Conservation (phyloP, 2,888 invertebrate genomes). For the Dryomyza anilis region DNA sequence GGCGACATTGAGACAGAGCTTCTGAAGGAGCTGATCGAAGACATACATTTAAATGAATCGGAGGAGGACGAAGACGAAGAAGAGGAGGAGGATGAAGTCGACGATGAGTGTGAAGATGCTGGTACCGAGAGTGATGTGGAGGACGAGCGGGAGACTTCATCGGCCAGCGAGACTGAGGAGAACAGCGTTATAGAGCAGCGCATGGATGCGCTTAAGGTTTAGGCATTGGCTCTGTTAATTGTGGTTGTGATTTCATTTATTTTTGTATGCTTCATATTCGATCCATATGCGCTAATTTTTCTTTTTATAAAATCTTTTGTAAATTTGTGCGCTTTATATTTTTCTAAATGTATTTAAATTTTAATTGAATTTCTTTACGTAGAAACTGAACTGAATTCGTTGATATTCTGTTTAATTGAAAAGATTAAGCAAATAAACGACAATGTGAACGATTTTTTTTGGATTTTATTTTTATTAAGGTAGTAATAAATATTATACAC, state of each 20-base stretch:
- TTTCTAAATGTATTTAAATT: not conserved
- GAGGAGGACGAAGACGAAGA: conserved; percentile 36
- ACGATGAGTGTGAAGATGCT: conserved; percentile 36
- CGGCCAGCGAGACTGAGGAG: conserved; percentile 49
- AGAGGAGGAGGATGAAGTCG: conserved; percentile 38
- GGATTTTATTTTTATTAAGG: conserved; percentile 15
- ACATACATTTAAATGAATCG: conserved; percentile 46
- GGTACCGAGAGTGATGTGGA: conserved; percentile 34
- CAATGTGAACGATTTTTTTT: not conserved
- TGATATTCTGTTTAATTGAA: not conserved
- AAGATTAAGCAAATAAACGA: not conserved
- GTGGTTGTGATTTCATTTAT: conserved; percentile 7
- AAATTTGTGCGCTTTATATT: not conserved
- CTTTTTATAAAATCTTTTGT: too few relatives aligned
- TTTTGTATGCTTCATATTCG: not conserved
- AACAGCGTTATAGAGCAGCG: conserved; percentile 53
- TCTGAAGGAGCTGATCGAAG: conserved; percentile 53
- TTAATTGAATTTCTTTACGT: not conserved
- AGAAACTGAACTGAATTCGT: too few relatives aligned
- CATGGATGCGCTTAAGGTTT: conserved; percentile 32
- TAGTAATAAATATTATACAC: conserved; percentile 22
- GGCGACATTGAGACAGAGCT: conserved; percentile 54
- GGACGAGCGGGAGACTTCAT: conserved; percentile 35
- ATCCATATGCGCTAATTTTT: too few relatives aligned
- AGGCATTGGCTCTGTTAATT: conserved; percentile 24